A percentile compares a stretch with the other conserved stretches of the same genome.
These are phyloP conservation scores for Harpagus bidentatus DNA, from an alignment of 2,113 vertebrate genomes.

Conservation along the genomic window DNA sequence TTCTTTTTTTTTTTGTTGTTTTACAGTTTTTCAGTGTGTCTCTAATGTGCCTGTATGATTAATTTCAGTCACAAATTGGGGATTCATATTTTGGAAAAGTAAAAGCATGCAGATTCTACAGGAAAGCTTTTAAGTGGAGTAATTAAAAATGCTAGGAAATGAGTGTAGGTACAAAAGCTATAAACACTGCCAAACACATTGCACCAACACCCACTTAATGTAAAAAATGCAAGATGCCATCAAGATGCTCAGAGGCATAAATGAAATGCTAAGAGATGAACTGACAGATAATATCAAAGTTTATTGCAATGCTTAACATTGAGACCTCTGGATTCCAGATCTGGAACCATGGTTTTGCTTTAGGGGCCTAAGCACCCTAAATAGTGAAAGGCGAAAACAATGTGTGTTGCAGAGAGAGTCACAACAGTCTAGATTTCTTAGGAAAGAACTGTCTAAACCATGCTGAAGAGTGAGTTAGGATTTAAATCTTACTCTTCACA, in stretches of 20 bases:
- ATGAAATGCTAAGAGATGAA: not conserved
- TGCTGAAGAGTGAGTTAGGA: not conserved
- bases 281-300: not conserved
- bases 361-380: not conserved
- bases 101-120: not conserved
- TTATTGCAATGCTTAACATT: not conserved
- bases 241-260: not conserved
- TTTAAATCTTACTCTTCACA: not conserved
- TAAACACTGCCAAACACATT: not conserved
- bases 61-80: not conserved
- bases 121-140: not conserved
- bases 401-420: not conserved
- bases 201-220: not conserved
- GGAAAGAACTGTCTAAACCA: not conserved
- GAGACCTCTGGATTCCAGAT: not conserved
- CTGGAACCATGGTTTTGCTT: not conserved
- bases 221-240: not conserved
- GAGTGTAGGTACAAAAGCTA: not conserved
- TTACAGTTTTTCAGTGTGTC: not conserved
- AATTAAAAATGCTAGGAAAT: not conserved
- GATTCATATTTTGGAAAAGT: not conserved
- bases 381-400: not conserved
- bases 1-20: not conserved
- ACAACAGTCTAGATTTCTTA: not conserved
- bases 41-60: not conserved